Percentiles rank a stretch among this genome's conserved stretches.
Conservation (phyloP, 2,888 invertebrate genomes). For the Deilephila porcellus region DNA sequence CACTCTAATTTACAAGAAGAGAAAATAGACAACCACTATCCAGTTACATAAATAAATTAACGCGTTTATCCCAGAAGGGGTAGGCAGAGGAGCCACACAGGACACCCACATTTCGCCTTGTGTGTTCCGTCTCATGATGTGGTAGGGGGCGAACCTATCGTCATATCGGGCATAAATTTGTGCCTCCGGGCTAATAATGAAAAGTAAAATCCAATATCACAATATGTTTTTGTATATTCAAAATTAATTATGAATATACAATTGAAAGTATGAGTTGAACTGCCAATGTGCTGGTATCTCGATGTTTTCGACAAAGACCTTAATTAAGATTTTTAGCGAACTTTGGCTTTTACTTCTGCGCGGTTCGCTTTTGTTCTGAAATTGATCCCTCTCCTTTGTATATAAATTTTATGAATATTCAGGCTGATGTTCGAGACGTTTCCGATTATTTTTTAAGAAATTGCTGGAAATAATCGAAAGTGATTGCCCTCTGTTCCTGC, state of each 20-base stretch:
- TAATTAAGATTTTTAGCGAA: constrained; percentile 24
- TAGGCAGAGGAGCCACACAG: too few species aligned
- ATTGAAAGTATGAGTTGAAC: background rate
- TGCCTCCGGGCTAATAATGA: too few species aligned
- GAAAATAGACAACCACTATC: too few species aligned
- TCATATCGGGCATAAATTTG: too few species aligned
- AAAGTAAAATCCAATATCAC: too few species aligned
- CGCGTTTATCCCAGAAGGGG: too few species aligned
- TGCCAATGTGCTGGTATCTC: constrained; percentile 10
- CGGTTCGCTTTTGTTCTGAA: constrained; percentile 11
- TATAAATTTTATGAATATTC: constrained; percentile 12
- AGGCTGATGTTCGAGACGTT: background rate
- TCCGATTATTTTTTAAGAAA: background rate
- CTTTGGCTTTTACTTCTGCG: background rate
- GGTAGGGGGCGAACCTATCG: too few species aligned
- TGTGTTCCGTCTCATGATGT: too few species aligned
- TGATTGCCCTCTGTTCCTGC: too few species aligned
- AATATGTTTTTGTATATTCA: background rate
- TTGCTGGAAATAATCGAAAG: background rate
- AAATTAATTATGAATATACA: background rate
- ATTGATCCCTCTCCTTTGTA: constrained; percentile 10
- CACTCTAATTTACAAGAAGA: too few species aligned
- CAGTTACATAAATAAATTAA: background rate
- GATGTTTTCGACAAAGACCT: constrained; percentile 14
- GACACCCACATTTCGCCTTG: too few species aligned